Base-by-base conservation (phyloP, 2,888 invertebrate species). In the Protophormia terraenovae region DNA sequence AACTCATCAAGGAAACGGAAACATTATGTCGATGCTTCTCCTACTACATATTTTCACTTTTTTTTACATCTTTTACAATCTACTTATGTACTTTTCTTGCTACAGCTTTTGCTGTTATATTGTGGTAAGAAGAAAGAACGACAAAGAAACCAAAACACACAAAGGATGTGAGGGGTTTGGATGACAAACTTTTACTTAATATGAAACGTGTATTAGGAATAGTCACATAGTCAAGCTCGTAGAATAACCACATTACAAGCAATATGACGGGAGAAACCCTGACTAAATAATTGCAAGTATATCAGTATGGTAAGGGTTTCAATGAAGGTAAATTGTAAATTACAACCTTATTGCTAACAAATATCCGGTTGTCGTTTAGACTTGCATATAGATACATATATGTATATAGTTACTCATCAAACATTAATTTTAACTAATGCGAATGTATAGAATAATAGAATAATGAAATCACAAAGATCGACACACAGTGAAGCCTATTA, bases 1-100 rank as follows among this genome's bases (percentile, higher is more conserved):
- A 79, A 75, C 73, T 81, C 55, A 81, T 78, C 67, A 85, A 85
- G 85, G 78, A 85, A 85, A 75, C 78, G 69, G 75, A 78, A 85
- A 78, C 69, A 64, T 82, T 78, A 47, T 62, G 53, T 64, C 47
- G 35, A 55, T 45, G 71, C 32, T 38, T 6, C 35, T 53, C 2
- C 27, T 29, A 47, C 69, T 55, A 8, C n/a, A n/a, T 27, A 14
- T n/a, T 24, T 41, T 8, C 22, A 6, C 16, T 45, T 27, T 47
- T 29, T 47, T 27, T 66, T 22, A 10, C 45, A 47, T 24, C n/a
- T 29, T 29, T 50, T 66, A n/a, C 29, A 22, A 14, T 64, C 19
- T 19, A 10, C 22, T 67, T 29, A 8, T 29, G 0, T 58, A 29
- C 35, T 45, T 24, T 35, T 35, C 16, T 24, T 24, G 16, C 3